These are phyloP conservation scores for Anolis carolinensis DNA, from an alignment of 2,113 vertebrate genomes.

Conservation along the genomic window DNA sequence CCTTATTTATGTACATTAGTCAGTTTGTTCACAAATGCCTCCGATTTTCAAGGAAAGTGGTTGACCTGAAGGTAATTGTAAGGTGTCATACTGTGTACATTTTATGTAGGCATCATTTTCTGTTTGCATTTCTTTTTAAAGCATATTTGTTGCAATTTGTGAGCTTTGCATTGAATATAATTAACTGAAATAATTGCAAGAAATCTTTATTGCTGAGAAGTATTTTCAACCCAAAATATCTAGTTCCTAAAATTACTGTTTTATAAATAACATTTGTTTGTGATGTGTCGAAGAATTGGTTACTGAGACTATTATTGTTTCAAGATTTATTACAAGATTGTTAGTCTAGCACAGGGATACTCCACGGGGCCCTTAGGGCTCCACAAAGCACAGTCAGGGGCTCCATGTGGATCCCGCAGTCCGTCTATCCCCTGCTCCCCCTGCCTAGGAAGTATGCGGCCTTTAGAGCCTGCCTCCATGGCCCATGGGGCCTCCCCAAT, in stretches of 20 bases:
- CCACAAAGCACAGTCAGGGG: too few relatives aligned
- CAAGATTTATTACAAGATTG: too few relatives aligned
- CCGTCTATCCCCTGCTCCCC: too few relatives aligned
- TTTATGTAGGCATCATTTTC: background rate
- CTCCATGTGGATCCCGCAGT: too few relatives aligned
- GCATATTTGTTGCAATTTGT: background rate
- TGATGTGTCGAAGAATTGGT: background rate
- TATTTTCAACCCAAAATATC: slow-evolving; percentile 2
- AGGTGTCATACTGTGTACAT: slow-evolving; percentile 18
- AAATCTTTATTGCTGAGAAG: background rate
- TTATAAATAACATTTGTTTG: background rate
- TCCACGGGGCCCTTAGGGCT: too few relatives aligned
- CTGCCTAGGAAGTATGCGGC: too few relatives aligned
- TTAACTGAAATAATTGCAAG: background rate
- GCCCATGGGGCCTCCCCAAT: too few relatives aligned
- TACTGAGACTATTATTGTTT: slow-evolving; percentile 10
- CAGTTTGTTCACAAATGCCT: background rate
- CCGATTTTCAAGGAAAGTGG: background rate
- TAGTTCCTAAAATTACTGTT: background rate
- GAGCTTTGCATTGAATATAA: accelerated
- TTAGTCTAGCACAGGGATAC: too few relatives aligned
- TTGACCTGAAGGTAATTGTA: background rate
- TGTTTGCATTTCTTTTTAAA: background rate
- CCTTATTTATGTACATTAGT: background rate
- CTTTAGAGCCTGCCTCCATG: too few relatives aligned